Percentiles rank a stretch among this genome's conserved stretches.
These are phyloP conservation scores for Esperia sulphurella DNA, from an alignment of 2,888 invertebrate species.

Conservation along the genomic window DNA sequence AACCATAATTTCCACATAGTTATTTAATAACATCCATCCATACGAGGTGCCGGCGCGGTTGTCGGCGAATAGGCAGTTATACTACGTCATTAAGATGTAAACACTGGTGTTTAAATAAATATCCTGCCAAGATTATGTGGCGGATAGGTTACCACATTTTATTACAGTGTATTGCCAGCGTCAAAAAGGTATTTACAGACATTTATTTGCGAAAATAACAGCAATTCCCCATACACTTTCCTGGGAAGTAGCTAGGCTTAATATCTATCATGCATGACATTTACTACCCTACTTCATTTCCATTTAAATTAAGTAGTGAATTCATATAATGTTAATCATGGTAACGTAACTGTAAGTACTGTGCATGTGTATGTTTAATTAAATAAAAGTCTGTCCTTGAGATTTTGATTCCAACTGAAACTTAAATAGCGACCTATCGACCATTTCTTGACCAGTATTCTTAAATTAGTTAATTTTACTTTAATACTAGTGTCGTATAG, in stretches of 20 bases:
- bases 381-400: no score
- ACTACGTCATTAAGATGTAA: slow-evolving; percentile 49
- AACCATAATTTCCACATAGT: slow-evolving; percentile 32
- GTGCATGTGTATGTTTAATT: no score
- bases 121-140: slow-evolving; percentile 35
- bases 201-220: neutral
- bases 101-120: slow-evolving; percentile 61
- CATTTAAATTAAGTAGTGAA: no score
- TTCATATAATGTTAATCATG: no score
- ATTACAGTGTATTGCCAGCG: slow-evolving; percentile 38
- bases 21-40: slow-evolving; percentile 22
- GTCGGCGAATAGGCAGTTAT: slow-evolving; percentile 38
- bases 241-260: no score
- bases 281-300: no score
- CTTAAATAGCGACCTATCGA: no score
- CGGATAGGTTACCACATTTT: slow-evolving; percentile 40
- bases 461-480: no score
- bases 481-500: no score
- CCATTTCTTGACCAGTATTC: no score
- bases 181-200: neutral
- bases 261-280: neutral
- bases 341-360: no score
- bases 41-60: slow-evolving; percentile 31
- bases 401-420: no score
- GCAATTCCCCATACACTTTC: neutral